Conservation (phyloP, 1,140 invertebrate genomes). For the Antheraea pernyi region DNA sequence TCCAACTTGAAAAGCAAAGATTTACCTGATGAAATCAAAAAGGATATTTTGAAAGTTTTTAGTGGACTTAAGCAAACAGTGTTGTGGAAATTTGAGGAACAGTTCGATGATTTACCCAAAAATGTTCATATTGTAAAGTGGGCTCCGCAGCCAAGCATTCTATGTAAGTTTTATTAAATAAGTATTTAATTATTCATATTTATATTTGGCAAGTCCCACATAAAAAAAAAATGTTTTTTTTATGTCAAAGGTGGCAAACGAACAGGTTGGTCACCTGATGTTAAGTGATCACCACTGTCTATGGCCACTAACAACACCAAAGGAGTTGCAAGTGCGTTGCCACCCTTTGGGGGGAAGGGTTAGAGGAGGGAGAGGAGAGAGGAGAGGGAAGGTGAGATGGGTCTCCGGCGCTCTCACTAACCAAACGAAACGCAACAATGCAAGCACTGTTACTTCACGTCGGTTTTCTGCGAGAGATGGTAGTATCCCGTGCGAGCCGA, state of each 20-base stretch:
- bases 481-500: too few species aligned
- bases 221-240: conserved; percentile 17
- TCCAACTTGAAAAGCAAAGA: conserved; percentile 67
- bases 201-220: conserved; percentile 23
- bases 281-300: too few species aligned
- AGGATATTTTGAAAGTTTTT: conserved; percentile 71
- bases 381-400: too few species aligned
- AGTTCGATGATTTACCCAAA: conserved; percentile 59
- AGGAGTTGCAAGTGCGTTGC: too few species aligned
- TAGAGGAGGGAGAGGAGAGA: too few species aligned
- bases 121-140: conserved; percentile 83
- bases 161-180: conserved; percentile 52
- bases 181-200: background rate
- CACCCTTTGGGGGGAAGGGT: too few species aligned
- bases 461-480: too few species aligned
- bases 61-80: conserved; percentile 65
- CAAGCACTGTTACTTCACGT: too few species aligned
- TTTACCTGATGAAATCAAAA: conserved; percentile 45
- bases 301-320: too few species aligned
- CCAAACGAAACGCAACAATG: too few species aligned
- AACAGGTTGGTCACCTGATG: too few species aligned
- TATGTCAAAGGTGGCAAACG: conserved; percentile 37
- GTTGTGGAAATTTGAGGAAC: conserved; percentile 79
- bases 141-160: conserved; percentile 82
- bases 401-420: too few species aligned